A percentile compares a stretch with the other conserved stretches of the same genome.
phyloP scores from a whole-genome alignment of 2,113 vertebrate species.

The Mesitornis unicolor region DNA sequence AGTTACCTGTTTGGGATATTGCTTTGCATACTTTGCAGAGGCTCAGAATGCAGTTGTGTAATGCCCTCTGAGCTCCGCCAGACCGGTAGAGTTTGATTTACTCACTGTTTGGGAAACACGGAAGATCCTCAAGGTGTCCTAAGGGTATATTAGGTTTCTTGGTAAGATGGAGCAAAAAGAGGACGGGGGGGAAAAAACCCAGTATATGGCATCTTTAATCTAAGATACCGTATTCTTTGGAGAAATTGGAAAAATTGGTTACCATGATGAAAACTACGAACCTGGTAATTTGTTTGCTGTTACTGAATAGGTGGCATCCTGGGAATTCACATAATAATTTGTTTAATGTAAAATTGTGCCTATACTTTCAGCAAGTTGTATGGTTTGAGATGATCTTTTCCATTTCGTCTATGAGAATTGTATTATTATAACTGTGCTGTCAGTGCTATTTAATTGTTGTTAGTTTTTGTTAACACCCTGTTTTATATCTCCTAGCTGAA shows the following conservation, averaged over 20 bases:
- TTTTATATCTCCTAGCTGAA: slow-evolving; percentile 82
- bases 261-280: not conserved
- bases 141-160: not conserved
- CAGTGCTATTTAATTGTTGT: not conserved
- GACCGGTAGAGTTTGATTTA: not conserved
- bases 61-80: not conserved
- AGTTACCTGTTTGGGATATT: accelerated
- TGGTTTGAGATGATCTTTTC: not conserved
- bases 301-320: not conserved
- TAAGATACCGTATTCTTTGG: not conserved
- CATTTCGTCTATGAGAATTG: not conserved
- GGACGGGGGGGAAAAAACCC: accelerated
- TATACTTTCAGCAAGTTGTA: not conserved
- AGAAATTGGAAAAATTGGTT: not conserved
- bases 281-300: not conserved
- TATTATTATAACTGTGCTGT: not conserved
- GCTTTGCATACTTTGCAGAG: not conserved
- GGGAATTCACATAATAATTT: not conserved
- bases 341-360: not conserved
- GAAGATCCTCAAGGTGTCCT: not conserved
- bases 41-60: not conserved
- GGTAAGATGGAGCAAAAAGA: not conserved
- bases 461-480: not conserved
- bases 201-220: not conserved
- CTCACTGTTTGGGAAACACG: not conserved